Evolutionary conservation across 2,797 vertebrate genomes (phyloP), one percentile per base, ranked within the genome.

Genomic region (Chaetodon trifasciatus): DNA sequence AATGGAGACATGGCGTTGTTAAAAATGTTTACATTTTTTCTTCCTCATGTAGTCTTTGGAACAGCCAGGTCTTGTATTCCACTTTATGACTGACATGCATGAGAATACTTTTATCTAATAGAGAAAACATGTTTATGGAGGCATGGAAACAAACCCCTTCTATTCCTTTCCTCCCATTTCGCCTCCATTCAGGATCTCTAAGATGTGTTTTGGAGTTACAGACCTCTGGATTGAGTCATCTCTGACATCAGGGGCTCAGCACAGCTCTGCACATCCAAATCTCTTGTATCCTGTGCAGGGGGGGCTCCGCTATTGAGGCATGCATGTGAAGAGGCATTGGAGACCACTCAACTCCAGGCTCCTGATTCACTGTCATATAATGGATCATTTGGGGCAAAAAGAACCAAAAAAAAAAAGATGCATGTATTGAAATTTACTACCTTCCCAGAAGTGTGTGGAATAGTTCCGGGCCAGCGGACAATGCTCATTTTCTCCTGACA

Each of bases 311-410:
- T 70, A 72, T 80, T 77, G 86, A 90, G 93, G 87, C 88, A 89
- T 88, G 91, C 90, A 89, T 76, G 69, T 92, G 91, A 94, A 90
- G 93, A 93, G 92, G 70, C 93, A 83, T 89, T 63, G 56, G 93
- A 94, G 92, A 92, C 93, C 88, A 83, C 81, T 93, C 84, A 88
- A 92, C 83, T 86, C 85, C 92, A 86, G 87, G 85, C 86, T 92
- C 85, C 89, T 92, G 88, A 92, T 94, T 92, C 93, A 89, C 92
- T 92, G 92, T 94, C 94, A 94, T 94, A 90, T 93, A 94, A 96
- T 93, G 93, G 92, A 93, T 89, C 92, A 91, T 92, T 94, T 87
- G 91, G 89, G 90, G 84, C 83, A 90, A 88, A 89, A 88, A 89
- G 86, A 91, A 92, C 53, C 79, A 84, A 86, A 86, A 90, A 90